phyloP scores from a whole-genome alignment of 2,888 invertebrate species.

The Sipha maydis region DNA sequence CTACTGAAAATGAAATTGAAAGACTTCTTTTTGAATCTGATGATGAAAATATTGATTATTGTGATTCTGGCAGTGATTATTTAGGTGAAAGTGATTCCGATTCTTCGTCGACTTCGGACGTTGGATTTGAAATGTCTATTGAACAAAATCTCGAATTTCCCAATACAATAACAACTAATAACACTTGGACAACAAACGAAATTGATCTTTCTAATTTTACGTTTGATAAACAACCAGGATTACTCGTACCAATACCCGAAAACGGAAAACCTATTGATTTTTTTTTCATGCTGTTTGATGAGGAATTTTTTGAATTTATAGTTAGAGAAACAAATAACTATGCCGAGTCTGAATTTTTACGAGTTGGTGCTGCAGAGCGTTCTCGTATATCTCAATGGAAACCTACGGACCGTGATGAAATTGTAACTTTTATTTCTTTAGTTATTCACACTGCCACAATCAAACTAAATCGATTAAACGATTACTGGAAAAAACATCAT shows the following conservation, averaged over 20 bases:
- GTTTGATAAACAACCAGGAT: background rate
- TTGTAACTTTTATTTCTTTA: slow-evolving; percentile 22
- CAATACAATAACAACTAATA: slow-evolving; percentile 10
- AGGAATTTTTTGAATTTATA: background rate
- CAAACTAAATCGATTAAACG: background rate
- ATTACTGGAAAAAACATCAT: slow-evolving; percentile 27
- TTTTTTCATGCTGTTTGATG: background rate
- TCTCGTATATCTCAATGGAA: background rate
- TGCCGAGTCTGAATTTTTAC: background rate
- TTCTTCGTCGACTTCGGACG: background rate
- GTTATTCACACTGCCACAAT: slow-evolving; percentile 34
- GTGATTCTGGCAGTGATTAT: background rate
- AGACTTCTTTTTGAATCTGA: slow-evolving; percentile 15
- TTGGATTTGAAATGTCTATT: background rate
- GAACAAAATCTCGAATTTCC: background rate
- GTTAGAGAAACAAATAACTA: background rate
- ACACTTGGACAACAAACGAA: slow-evolving; percentile 1
- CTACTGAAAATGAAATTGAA: slow-evolving; percentile 16
- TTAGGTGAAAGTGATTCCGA: background rate
- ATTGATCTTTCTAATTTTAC: no score
- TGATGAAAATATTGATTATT: slow-evolving; percentile 1
- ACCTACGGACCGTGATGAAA: background rate
- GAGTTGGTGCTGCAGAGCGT: no score
- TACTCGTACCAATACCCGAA: background rate
- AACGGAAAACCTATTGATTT: background rate